These are phyloP conservation scores for Xiphias gladius DNA, from an alignment of 2,113 vertebrate genomes.

Conservation along the genomic window DNA sequence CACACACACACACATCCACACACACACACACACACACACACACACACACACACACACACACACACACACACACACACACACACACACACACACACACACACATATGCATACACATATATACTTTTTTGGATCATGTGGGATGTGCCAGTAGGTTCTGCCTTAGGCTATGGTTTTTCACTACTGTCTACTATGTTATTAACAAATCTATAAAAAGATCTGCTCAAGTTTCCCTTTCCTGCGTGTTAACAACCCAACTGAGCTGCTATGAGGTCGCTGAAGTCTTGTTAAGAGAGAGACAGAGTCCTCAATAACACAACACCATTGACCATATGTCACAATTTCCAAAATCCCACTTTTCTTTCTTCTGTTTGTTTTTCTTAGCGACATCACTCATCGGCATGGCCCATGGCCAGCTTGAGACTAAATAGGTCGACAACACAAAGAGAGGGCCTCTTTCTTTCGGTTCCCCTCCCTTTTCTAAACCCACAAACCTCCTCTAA, in stretches of 20 bases:
- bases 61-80: not conserved
- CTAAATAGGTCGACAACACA: conserved; percentile 71
- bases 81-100: conserved; percentile 10
- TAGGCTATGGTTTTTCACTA: conserved; percentile 79
- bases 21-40: conserved; percentile 2
- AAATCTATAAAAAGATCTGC: conserved; percentile 83
- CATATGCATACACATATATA: conserved; percentile 48
- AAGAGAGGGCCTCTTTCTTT: conserved; percentile 64
- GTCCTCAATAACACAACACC: conserved; percentile 52
- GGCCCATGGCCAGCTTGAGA: conserved; percentile 63
- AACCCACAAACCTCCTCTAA: conserved; percentile 51
- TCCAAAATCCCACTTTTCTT: conserved; percentile 72
- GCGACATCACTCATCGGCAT: conserved; percentile 69
- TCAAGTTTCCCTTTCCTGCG: conserved; percentile 79
- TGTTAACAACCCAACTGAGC: conserved; percentile 67
- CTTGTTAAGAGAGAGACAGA: conserved; percentile 42
- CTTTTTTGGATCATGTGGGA: conserved; percentile 65
- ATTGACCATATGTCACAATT: conserved; percentile 67
- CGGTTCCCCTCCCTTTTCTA: conserved; percentile 48
- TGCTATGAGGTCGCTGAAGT: conserved; percentile 36
- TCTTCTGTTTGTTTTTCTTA: conserved; percentile 71
- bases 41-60: conserved; percentile 12
- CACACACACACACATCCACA: conserved; percentile 9
- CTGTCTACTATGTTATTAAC: conserved; percentile 84
- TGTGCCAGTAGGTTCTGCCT: conserved; percentile 78